Conservation (phyloP, 2,888 invertebrate species). For the Nephrotoma appendiculata region DNA sequence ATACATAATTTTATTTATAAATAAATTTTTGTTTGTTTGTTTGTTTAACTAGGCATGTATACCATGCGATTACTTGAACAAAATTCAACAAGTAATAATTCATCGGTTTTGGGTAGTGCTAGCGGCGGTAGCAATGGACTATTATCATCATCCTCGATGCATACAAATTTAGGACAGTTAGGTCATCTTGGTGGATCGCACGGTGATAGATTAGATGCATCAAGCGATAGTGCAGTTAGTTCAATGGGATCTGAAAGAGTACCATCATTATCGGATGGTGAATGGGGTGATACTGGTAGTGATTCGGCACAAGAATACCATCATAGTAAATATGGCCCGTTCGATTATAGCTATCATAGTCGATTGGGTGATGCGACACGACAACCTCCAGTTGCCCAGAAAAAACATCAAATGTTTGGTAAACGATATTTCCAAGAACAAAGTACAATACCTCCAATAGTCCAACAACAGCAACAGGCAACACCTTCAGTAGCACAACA, state of each 20-base stretch:
- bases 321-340: conserved; percentile 48
- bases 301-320: conserved; percentile 75
- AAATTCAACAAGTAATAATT: conserved; percentile 29
- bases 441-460: conserved; percentile 15
- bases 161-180: conserved; percentile 12
- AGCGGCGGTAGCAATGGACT: conserved; percentile 19
- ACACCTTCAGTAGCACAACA: conserved; percentile 14
- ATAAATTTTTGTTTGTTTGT: neutral
- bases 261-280: conserved; percentile 74
- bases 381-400: conserved; percentile 59
- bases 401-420: conserved; percentile 87
- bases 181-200: conserved; percentile 20
- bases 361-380: conserved; percentile 38
- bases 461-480: conserved; percentile 13
- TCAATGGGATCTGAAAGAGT: conserved; percentile 87
- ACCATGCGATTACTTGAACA: conserved; percentile 71
- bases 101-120: conserved; percentile 23
- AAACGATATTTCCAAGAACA: conserved; percentile 67
- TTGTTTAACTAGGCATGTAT: conserved; percentile 55
- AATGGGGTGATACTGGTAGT: conserved; percentile 79
- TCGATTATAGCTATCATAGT: conserved; percentile 52
- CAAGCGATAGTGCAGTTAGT: conserved; percentile 82
- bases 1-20: neutral
- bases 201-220: conserved; percentile 63
- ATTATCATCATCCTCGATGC: conserved; percentile 12